phyloP scores from a whole-genome alignment of 2,797 vertebrate species.

The Mustela erminea region DNA sequence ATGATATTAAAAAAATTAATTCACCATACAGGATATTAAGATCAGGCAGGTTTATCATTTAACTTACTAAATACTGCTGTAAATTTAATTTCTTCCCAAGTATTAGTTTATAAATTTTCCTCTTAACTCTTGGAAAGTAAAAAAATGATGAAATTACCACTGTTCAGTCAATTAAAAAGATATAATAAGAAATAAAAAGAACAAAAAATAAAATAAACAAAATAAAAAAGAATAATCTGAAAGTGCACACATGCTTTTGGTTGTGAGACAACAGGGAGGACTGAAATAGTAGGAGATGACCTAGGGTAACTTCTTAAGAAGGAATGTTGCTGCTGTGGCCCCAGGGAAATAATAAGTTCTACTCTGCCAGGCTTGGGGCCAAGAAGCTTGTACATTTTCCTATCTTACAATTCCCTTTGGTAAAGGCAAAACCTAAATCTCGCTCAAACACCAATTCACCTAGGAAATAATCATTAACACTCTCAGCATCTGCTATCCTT shows the following conservation, averaged over 20 bases:
- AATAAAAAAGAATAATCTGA: neutral
- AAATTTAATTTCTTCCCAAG: conserved; percentile 9
- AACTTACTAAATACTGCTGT: neutral
- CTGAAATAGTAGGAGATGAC: neutral
- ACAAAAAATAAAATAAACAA: no score
- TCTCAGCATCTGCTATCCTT: neutral
- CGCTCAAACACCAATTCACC: neutral
- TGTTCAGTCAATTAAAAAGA: neutral
- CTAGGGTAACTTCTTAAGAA: neutral
- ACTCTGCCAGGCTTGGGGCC: neutral
- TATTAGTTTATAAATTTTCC: neutral
- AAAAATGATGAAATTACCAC: neutral
- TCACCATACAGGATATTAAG: conserved; percentile 46
- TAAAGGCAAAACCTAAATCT: conserved; percentile 16
- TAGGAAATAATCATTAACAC: neutral
- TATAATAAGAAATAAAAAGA: no score
- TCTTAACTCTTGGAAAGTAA: neutral
- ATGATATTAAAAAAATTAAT: neutral
- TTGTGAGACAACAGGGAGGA: neutral
- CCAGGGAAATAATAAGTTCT: neutral
- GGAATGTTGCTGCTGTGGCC: neutral
- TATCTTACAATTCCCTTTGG: conserved; percentile 6
- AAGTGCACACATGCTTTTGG: neutral
- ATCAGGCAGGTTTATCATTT: neutral
- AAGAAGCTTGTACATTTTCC: neutral